phyloP scores from a whole-genome alignment of 2,888 invertebrate genomes.

The Alentia gelatinosa region DNA sequence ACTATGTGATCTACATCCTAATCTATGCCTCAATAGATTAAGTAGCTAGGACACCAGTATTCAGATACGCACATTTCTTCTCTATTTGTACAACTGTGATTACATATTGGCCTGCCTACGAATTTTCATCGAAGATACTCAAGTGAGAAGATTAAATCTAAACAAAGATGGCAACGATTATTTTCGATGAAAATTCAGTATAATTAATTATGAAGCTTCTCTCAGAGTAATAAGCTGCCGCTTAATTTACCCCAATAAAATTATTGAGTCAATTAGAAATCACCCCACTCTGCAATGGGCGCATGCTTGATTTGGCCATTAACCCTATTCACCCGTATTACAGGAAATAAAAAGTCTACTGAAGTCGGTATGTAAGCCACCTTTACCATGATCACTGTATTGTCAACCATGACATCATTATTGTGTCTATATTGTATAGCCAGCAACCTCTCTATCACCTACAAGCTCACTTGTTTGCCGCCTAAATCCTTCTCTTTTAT shows the following conservation, averaged over 20 bases:
- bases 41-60: background rate
- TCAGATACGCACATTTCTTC: background rate
- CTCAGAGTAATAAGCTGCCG: no score
- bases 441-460: background rate
- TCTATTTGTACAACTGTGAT: background rate
- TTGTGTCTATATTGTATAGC: background rate
- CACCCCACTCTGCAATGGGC: no score
- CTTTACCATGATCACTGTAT: slow-evolving; percentile 6
- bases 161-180: background rate
- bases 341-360: slow-evolving; percentile 29
- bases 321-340: background rate
- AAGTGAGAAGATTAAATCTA: background rate
- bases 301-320: background rate
- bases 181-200: background rate
- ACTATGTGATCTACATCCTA: no score
- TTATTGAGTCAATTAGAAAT: no score
- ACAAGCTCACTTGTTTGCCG: no score
- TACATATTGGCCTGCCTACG: background rate
- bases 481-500: no score
- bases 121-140: background rate
- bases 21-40: background rate
- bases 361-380: slow-evolving; percentile 26
- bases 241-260: no score
- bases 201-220: no score
- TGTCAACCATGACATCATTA: background rate